phyloP scores from a whole-genome alignment of 2,797 vertebrate species.

The Anolis apletophallus region DNA sequence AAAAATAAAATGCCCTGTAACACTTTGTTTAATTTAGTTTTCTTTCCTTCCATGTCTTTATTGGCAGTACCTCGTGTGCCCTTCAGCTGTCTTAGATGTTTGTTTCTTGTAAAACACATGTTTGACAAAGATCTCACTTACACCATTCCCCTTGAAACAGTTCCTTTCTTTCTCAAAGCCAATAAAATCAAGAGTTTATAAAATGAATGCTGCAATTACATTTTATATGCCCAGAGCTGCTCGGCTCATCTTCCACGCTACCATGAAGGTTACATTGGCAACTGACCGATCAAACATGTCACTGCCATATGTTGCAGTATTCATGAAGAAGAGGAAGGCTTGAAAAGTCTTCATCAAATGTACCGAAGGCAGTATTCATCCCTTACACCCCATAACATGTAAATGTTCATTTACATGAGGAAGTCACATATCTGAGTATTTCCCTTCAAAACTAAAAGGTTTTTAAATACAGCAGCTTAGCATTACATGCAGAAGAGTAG shows the following conservation, averaged over 20 bases:
- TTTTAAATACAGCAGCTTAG: background rate
- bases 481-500: background rate
- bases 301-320: background rate
- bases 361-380: background rate
- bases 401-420: too few species aligned
- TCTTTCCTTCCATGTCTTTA: slow-evolving; percentile 59
- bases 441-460: background rate
- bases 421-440: background rate
- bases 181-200: slow-evolving; percentile 59
- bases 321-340: background rate
- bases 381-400: too few species aligned
- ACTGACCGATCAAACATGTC: background rate
- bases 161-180: slow-evolving; percentile 57
- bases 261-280: background rate
- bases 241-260: slow-evolving; percentile 33
- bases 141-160: slow-evolving; percentile 63
- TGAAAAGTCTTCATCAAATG: background rate
- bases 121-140: slow-evolving; percentile 70
- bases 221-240: slow-evolving; percentile 27
- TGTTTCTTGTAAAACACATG: slow-evolving; percentile 71
- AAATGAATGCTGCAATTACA: slow-evolving; percentile 52
- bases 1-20: slow-evolving; percentile 42
- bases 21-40: slow-evolving; percentile 65
- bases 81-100: slow-evolving; percentile 73
- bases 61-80: slow-evolving; percentile 64